A percentile compares a stretch with the other conserved stretches of the same genome.
These are phyloP conservation scores for Butorides virescens DNA, from an alignment of 2,113 vertebrate genomes.

Conservation along the genomic window DNA sequence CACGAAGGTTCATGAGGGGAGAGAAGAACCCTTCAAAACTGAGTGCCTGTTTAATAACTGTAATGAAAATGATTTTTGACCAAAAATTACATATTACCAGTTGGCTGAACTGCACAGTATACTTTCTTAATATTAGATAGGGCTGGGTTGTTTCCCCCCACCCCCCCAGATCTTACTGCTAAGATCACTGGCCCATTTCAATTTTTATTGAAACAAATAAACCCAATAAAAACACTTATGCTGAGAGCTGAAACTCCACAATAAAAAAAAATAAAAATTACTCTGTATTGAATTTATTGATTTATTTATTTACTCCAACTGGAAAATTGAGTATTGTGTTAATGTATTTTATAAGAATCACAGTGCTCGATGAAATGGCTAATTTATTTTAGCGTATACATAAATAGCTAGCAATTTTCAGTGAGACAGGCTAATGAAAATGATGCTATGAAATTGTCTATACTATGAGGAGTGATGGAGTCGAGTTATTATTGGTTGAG, in stretches of 20 bases:
- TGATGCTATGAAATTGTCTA: conserved; percentile 82
- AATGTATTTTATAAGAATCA: conserved; percentile 88
- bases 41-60: background rate
- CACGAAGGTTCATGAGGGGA: background rate
- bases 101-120: conserved; percentile 28
- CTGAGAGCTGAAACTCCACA: conserved; percentile 70
- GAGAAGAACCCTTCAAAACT: background rate
- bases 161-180: conserved; percentile 22
- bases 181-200: conserved; percentile 76
- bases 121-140: conserved; percentile 53
- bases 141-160: background rate
- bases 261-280: conserved; percentile 69
- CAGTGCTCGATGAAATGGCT: conserved; percentile 90
- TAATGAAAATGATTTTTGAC: conserved; percentile 61
- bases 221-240: conserved; percentile 82
- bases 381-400: conserved; percentile 89
- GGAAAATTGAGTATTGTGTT: conserved; percentile 82
- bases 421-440: conserved; percentile 88
- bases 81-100: conserved; percentile 49
- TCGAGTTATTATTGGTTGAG: conserved; percentile 80
- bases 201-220: conserved; percentile 87
- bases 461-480: conserved; percentile 78
- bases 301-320: conserved; percentile 86
- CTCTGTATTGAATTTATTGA: conserved; percentile 80
- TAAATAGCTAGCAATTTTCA: conserved; percentile 93